Evolutionary conservation across 2,113 vertebrate species (phyloP).

Genomic region (Campylomormyrus numenius): DNA sequence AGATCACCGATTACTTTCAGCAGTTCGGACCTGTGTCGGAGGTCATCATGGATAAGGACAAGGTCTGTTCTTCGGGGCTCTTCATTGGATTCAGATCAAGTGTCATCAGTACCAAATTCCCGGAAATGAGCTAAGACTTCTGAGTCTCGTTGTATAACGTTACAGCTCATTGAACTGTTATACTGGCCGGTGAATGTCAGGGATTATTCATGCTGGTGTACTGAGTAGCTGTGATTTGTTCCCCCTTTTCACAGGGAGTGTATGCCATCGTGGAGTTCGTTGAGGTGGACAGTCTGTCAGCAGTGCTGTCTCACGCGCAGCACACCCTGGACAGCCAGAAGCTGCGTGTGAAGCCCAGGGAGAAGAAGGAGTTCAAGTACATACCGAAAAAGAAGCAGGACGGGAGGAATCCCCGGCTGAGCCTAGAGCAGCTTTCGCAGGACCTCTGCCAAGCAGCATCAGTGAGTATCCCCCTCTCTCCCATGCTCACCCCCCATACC

Average conservation of each 20-base stretch:
- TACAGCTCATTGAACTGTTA: not conserved
- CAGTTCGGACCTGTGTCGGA: slow-evolving; percentile 67
- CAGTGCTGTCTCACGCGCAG: slow-evolving; percentile 54
- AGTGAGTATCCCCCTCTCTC: slow-evolving; percentile 49
- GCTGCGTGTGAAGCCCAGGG: slow-evolving; percentile 72
- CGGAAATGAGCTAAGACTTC: not conserved
- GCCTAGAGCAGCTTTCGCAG: slow-evolving; percentile 53
- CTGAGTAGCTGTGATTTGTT: not conserved
- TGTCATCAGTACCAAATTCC: not conserved
- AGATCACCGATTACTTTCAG: slow-evolving; percentile 68
- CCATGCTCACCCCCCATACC: not conserved
- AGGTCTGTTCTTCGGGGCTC: slow-evolving; percentile 52
- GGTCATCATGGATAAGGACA: slow-evolving; percentile 85
- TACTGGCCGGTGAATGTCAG: not conserved
- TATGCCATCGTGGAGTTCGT: slow-evolving; percentile 81
- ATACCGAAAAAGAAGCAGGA: slow-evolving; percentile 58
- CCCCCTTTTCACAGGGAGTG: slow-evolving; percentile 58
- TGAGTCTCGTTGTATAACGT: not conserved
- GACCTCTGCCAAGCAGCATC: slow-evolving; percentile 59
- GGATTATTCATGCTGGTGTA: not conserved
- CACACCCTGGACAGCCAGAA: slow-evolving; percentile 64
- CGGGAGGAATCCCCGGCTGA: slow-evolving; percentile 42
- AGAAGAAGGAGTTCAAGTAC: slow-evolving; percentile 74
- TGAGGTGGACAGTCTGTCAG: slow-evolving; percentile 44
- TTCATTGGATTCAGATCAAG: not conserved